Percentiles rank a stretch among this genome's conserved stretches.
These are phyloP conservation scores for Ennomos erosarius DNA, from an alignment of 2,888 invertebrate species.

Conservation along the genomic window DNA sequence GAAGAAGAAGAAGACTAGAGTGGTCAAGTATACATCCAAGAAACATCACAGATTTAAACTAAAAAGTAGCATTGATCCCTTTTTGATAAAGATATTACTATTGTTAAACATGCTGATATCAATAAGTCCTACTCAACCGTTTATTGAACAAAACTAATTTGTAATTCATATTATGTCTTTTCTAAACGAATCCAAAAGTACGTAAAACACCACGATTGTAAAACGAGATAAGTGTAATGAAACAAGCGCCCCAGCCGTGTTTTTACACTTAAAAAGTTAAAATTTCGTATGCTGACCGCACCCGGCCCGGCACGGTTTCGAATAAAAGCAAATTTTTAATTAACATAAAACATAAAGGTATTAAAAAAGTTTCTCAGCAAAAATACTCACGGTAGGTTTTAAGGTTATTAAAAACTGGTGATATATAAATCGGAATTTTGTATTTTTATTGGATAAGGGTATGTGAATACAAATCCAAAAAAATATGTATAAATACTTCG, in stretches of 20 bases:
- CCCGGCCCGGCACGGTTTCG: constrained; percentile 53
- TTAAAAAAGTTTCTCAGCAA: constrained; percentile 41
- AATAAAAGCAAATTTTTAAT: constrained; percentile 65
- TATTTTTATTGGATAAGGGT: neutral
- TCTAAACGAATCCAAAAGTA: constrained; percentile 25
- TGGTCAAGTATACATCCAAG: too few species aligned
- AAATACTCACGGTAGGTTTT: constrained; percentile 34
- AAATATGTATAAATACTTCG: too few species aligned
- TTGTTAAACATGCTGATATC: too few species aligned
- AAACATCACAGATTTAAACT: too few species aligned
- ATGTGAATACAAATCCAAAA: too few species aligned
- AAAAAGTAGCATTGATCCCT: too few species aligned
- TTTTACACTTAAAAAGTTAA: constrained; percentile 58
- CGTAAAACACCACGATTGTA: constrained; percentile 47
- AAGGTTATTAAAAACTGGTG: constrained; percentile 23
- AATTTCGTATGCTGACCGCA: constrained; percentile 59
- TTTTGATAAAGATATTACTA: too few species aligned
- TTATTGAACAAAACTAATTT: too few species aligned
- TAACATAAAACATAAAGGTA: constrained; percentile 61
- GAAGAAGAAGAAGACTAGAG: too few species aligned
- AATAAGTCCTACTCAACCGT: too few species aligned
- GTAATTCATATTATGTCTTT: constrained; percentile 2
- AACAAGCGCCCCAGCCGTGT: constrained; percentile 47
- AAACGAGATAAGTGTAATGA: constrained; percentile 54
- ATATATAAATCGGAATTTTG: constrained; percentile 14